These are phyloP conservation scores for Podarcis muralis DNA, from an alignment of 2,113 vertebrate genomes.

Conservation along the genomic window DNA sequence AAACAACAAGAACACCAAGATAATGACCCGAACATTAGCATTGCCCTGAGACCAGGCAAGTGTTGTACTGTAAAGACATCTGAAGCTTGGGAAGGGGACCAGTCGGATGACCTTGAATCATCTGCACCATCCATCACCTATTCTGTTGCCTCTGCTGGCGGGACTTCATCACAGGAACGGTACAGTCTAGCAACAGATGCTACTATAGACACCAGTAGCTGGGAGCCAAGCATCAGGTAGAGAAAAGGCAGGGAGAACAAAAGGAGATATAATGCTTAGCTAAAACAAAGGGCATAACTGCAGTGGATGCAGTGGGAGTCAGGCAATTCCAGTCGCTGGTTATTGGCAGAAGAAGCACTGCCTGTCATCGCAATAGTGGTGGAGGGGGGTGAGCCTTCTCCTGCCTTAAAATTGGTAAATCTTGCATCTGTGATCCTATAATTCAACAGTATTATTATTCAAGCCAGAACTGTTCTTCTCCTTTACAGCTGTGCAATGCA, in stretches of 20 bases:
- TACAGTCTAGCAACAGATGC: slow-evolving; percentile 40
- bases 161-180: slow-evolving; percentile 22
- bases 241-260: slow-evolving; percentile 48
- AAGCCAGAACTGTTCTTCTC: slow-evolving; percentile 60
- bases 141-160: slow-evolving; percentile 49
- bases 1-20: background rate
- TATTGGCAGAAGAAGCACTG: slow-evolving; percentile 41
- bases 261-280: slow-evolving; percentile 36
- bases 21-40: slow-evolving; percentile 3
- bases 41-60: slow-evolving; percentile 13
- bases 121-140: background rate
- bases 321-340: slow-evolving; percentile 49
- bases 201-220: slow-evolving; percentile 60
- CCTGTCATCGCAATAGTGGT: slow-evolving; percentile 30
- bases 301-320: slow-evolving; percentile 47
- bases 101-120: background rate
- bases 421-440: slow-evolving; percentile 61
- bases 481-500: slow-evolving; percentile 65
- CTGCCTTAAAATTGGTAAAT: slow-evolving; percentile 55
- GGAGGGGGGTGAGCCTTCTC: slow-evolving; percentile 15
- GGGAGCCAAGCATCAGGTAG: slow-evolving; percentile 47
- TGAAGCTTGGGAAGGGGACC: background rate
- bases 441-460: slow-evolving; percentile 70
- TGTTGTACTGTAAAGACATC: slow-evolving; percentile 8
- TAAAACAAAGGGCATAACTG: slow-evolving; percentile 51